Conservation (phyloP, 2,888 invertebrate species). For the Philopedon plagiatum region DNA sequence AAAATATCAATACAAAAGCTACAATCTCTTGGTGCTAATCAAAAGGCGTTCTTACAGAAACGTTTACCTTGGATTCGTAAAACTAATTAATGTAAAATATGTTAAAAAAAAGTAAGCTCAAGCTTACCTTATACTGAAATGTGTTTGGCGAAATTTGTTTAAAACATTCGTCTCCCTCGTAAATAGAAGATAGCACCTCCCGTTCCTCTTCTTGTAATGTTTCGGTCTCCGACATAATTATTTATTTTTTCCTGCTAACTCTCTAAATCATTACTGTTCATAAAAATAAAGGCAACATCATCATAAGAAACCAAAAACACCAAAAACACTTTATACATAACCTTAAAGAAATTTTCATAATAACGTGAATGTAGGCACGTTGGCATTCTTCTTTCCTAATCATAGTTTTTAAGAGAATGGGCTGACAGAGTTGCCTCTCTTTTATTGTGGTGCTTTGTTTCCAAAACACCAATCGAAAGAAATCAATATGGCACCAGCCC, state of each 20-base stretch:
- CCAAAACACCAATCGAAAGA: background rate
- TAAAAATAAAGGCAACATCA: background rate
- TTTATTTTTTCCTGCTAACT: background rate
- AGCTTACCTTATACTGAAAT: slow-evolving; percentile 91
- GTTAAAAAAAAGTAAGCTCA: no score
- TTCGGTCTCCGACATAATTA: slow-evolving; percentile 34
- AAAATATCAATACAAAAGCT: slow-evolving; percentile 17
- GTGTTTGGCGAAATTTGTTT: slow-evolving; percentile 83
- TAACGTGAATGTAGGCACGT: background rate
- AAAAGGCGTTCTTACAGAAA: no score
- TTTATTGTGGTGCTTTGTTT: no score
- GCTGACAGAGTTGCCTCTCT: background rate
- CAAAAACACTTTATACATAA: background rate
- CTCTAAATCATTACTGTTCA: background rate
- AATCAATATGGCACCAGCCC: background rate
- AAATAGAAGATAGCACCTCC: slow-evolving; percentile 93
- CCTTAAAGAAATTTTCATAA: background rate
- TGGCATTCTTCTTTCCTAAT: background rate
- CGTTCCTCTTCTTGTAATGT: slow-evolving; percentile 90
- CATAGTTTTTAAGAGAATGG: background rate
- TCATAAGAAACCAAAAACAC: background rate
- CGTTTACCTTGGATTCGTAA: no score
- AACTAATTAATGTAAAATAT: no score
- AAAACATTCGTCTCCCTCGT: slow-evolving; percentile 92
- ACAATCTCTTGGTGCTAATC: no score